Base-by-base conservation (phyloP, 2,113 vertebrate species). In the Notothenia rossii region DNA sequence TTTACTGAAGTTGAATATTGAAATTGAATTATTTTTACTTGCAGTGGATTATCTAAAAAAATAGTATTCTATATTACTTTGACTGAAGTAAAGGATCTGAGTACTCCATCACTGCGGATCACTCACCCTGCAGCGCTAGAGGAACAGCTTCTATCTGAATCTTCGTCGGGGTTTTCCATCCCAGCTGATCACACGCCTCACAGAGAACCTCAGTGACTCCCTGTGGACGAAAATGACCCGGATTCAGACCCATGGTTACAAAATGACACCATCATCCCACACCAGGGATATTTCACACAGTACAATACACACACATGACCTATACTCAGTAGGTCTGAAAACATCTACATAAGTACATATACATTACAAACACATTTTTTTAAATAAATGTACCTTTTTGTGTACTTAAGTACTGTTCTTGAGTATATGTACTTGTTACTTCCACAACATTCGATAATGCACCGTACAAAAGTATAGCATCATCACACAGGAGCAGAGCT, bases 191-290 rank as follows among this genome's bases (percentile, higher is more conserved):
- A 91, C 98, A 99, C 7, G 98, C 94, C 92, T 99, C 97, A 86
- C 98, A 99, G 1, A 99, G 92, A 0, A 99, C 97, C 82, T 99
- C 98, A 0, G 97, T 99, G 1, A 99, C 97, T n/a, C 98, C 98
- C 98, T 99, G 83, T 29, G 2, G 3, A 48, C 62, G 3, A 7
- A 0, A 49, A 12, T 74, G 4, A 72, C 20, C 40, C 5, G 4
- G 5, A 1, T 1, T 18, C 0, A 77, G 14, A 79, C 10, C 0
- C 53, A 29, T 60, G 8, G 33, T 5, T 36, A 36, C 13, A 9
- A 17, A 3, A 2, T 53, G 2, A 54, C 2, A 22, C 15, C 9
- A 46, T 13, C 0, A 8, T 59, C 12, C 50, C 5, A 48, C 0
- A 13, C 0, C 5, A 5, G 11, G 0, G 3, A 22, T 3, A 55